Evolutionary conservation across 2,888 invertebrate species (phyloP), one percentile per base, ranked within the genome.

Genomic region (Agonopterix arenella): DNA sequence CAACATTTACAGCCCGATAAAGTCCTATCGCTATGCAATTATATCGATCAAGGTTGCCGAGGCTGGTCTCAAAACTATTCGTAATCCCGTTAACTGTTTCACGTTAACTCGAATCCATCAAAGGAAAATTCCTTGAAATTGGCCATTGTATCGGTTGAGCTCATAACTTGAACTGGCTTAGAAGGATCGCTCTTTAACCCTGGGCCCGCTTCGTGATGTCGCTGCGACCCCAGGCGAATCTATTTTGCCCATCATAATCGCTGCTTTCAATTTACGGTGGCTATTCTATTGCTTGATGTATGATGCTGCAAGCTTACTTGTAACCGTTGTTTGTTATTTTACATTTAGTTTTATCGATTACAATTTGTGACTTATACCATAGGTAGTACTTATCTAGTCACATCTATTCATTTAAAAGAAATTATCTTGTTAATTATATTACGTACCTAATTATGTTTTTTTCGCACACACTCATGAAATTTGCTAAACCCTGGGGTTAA

Each of bases 191-290:
- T 83, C 83, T 81, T 83, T 85, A 80, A 85, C 86, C 86, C 73
- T 64, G 58, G 13, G 18, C 48, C 40, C 41, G 42, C 41, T 72
- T 83, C 88, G 88, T 86, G 88, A 83, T 83, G 86, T 88, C 88
- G 78, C 79, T 66, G 68, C 75, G 82, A 82, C 84, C 53, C 64
- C 76, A 56, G 69, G 73, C 74, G 70, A 81, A 86, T 84, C 86
- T 80, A 79, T 84, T 83, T 73, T 79, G 70, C 82, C 77, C 86
- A 82, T 84, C 84, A 84, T 86, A 86, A 85, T 84, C 79, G 81
- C 69, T 74, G 74, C 72, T 79, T 88, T 86, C 84, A 86, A 85
- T 86, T 85, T 84, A 80, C 81, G 67, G 80, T 78, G 80, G 80
- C 83, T 76, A 75, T 81, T 73, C 71, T 73, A 72, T 73, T 63